Conservation (phyloP, 2,888 invertebrate species). For the Cactoblastis cactorum region DNA sequence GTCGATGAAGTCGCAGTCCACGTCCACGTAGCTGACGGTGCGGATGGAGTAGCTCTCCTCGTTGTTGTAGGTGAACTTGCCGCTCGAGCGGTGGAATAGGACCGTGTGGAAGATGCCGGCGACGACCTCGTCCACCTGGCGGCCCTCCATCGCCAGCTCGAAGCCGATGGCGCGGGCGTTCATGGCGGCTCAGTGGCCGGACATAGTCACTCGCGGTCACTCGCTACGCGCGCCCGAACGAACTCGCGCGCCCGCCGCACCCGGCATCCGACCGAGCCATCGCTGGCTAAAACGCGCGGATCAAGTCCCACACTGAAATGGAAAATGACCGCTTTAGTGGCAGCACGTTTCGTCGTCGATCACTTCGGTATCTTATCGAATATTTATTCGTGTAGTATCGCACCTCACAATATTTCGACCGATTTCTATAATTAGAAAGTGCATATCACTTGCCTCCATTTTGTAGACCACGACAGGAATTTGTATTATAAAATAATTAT, state of each 20-base stretch:
- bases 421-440: neutral
- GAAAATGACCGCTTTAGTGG: constrained; percentile 64
- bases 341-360: constrained; percentile 9
- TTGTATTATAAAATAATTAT: neutral
- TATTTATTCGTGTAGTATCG: neutral
- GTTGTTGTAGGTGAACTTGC: constrained; percentile 95
- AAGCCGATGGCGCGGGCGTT: constrained; percentile 90
- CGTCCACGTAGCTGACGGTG: constrained; percentile 96
- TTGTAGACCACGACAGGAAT: neutral
- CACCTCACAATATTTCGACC: neutral
- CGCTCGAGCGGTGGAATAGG: constrained; percentile 92
- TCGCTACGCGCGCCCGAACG: constrained; percentile 37
- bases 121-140: constrained; percentile 95
- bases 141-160: constrained; percentile 91
- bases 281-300: constrained; percentile 49
- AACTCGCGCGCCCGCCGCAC: constrained; percentile 25
- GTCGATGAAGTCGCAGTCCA: constrained; percentile 98
- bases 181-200: constrained; percentile 79
- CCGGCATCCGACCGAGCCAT: constrained; percentile 48
- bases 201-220: constrained; percentile 49
- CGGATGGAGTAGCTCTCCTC: constrained; percentile 98
- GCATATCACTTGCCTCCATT: neutral
- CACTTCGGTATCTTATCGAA: constrained; percentile 4
- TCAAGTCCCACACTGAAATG: constrained; percentile 69
- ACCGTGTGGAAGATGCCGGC: constrained; percentile 95